These are phyloP conservation scores for Nyctalus aviator DNA, from an alignment of 2,797 vertebrate genomes.

Conservation along the genomic window DNA sequence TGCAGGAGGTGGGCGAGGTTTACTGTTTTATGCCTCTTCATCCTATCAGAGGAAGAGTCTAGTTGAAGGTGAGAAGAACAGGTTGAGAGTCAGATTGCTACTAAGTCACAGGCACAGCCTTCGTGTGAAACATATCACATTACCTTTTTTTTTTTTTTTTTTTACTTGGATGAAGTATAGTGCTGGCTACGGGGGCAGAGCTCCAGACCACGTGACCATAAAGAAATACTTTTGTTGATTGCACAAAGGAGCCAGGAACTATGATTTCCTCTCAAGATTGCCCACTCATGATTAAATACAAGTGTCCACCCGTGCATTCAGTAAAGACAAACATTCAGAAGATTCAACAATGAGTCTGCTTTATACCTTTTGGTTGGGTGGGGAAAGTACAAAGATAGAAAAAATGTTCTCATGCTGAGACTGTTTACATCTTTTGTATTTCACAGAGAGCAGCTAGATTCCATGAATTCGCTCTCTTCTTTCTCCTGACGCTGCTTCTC, in stretches of 20 bases:
- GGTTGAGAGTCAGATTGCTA: neutral
- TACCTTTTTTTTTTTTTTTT: neutral
- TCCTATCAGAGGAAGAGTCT: neutral
- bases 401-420: neutral
- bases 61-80: neutral
- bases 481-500: neutral
- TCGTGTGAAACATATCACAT: neutral
- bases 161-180: neutral
- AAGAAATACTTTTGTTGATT: neutral
- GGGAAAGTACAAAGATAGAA: neutral
- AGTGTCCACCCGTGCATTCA: neutral
- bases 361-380: neutral
- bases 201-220: neutral
- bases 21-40: neutral
- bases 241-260: neutral
- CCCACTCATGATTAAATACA: neutral
- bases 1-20: neutral
- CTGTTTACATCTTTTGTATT: neutral
- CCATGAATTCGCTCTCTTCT: neutral
- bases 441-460: neutral
- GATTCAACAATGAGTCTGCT: neutral
- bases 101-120: neutral
- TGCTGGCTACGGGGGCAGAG: neutral
- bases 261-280: neutral
- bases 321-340: conserved; percentile 28